These are phyloP conservation scores for Melinaea menophilus DNA, from an alignment of 2,888 invertebrate species.

Conservation along the genomic window DNA sequence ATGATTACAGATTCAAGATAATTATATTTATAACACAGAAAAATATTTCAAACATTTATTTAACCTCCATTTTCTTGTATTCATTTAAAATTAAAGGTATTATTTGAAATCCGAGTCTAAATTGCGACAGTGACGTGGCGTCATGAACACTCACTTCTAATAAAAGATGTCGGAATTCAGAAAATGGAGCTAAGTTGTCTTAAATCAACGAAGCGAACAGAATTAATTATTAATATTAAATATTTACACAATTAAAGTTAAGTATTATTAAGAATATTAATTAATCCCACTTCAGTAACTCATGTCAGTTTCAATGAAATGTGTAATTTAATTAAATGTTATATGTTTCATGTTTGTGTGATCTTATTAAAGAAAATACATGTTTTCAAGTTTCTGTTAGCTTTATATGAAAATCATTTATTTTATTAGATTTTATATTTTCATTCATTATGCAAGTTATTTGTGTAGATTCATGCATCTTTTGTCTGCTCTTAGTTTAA, in stretches of 20 bases:
- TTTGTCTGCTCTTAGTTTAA: background rate
- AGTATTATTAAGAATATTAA: background rate
- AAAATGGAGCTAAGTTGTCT: background rate
- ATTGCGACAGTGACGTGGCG: constrained; percentile 19
- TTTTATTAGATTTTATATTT: background rate
- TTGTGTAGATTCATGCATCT: background rate
- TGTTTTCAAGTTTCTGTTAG: too few relatives aligned
- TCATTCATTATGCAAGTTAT: background rate
- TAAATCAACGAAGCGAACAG: constrained; percentile 7
- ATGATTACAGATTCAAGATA: too few relatives aligned
- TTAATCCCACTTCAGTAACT: background rate
- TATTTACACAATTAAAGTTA: background rate
- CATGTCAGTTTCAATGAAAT: background rate
- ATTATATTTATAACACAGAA: too few relatives aligned
- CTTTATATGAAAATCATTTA: too few relatives aligned
- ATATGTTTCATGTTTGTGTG: too few relatives aligned
- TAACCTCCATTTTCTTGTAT: too few relatives aligned
- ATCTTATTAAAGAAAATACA: too few relatives aligned
- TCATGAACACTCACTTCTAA: constrained; percentile 16
- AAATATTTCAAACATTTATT: too few relatives aligned
- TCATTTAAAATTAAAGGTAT: background rate
- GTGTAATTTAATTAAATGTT: background rate
- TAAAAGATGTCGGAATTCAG: constrained; percentile 15
- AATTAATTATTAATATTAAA: constrained; percentile 13
- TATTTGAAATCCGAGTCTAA: constrained; percentile 13